Conservation (phyloP, 2,888 invertebrate genomes). For the Chrysomela aeneicollis region DNA sequence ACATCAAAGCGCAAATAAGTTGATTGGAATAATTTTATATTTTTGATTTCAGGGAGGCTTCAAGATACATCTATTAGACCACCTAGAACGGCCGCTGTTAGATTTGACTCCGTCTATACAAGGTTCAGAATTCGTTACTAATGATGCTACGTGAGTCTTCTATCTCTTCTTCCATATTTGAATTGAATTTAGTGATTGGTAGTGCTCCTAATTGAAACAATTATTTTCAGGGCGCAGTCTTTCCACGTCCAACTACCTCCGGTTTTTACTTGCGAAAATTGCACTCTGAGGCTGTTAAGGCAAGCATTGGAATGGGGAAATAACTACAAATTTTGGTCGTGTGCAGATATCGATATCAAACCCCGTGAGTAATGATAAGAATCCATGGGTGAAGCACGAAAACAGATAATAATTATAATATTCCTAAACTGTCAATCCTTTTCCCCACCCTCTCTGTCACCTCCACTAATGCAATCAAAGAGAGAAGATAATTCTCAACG, state of each 20-base stretch:
- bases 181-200: not conserved
- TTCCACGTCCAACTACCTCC: conserved; percentile 82
- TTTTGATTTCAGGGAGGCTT: conserved; percentile 80
- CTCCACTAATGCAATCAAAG: no score
- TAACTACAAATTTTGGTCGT: conserved; percentile 91
- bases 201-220: not conserved
- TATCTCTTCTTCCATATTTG: not conserved
- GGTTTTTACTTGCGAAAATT: conserved; percentile 86
- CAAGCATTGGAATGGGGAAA: conserved; percentile 91
- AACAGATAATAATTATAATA: no score
- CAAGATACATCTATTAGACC: conserved; percentile 85
- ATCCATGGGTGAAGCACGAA: not conserved
- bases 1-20: not conserved
- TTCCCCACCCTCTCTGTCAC: no score
- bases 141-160: conserved; percentile 84
- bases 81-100: conserved; percentile 81
- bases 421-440: no score
- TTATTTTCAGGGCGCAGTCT: conserved; percentile 76
- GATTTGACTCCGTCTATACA: conserved; percentile 84
- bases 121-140: conserved; percentile 81
- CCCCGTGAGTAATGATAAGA: conserved; percentile 63
- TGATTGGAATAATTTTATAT: not conserved
- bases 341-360: conserved; percentile 90
- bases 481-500: no score
- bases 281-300: conserved; percentile 86